Conservation (phyloP, 2,113 vertebrate genomes). For the Damaliscus lunatus region DNA sequence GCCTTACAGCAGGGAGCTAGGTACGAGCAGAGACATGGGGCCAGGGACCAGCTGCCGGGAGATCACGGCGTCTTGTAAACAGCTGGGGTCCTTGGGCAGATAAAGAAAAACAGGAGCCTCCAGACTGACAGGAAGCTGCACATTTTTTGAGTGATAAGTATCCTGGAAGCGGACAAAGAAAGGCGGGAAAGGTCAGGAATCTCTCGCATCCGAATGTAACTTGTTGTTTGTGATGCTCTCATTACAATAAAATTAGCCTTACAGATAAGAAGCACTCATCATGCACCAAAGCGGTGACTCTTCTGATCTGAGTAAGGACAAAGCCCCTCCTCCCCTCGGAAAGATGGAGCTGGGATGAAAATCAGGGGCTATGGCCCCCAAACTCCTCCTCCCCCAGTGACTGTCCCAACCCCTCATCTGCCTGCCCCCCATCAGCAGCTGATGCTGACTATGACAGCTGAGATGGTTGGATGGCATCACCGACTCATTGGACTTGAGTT, state of each 20-base stretch:
- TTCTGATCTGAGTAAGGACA: background rate
- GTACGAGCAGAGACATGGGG: background rate
- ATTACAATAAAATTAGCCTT: background rate
- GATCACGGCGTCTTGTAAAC: background rate
- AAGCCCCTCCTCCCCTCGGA: background rate
- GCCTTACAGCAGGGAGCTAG: background rate
- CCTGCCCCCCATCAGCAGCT: background rate
- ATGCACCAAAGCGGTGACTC: background rate
- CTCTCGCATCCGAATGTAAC: background rate
- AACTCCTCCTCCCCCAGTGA: background rate
- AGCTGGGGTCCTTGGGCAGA: background rate
- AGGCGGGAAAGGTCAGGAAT: background rate
- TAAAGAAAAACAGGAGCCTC: background rate
- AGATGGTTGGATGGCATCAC: background rate
- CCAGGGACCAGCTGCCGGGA: background rate
- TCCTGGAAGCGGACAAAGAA: background rate
- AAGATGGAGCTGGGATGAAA: background rate
- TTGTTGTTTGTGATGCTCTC: background rate
- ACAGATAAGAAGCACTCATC: background rate
- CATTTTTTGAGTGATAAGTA: background rate
- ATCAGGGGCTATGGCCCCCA: background rate
- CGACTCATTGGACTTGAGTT: rapidly evolving
- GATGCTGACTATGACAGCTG: background rate
- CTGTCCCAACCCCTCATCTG: background rate
- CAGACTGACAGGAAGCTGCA: background rate